Evolutionary conservation across 2,113 vertebrate species (phyloP).

Genomic region (Myiagra hebetior): DNA sequence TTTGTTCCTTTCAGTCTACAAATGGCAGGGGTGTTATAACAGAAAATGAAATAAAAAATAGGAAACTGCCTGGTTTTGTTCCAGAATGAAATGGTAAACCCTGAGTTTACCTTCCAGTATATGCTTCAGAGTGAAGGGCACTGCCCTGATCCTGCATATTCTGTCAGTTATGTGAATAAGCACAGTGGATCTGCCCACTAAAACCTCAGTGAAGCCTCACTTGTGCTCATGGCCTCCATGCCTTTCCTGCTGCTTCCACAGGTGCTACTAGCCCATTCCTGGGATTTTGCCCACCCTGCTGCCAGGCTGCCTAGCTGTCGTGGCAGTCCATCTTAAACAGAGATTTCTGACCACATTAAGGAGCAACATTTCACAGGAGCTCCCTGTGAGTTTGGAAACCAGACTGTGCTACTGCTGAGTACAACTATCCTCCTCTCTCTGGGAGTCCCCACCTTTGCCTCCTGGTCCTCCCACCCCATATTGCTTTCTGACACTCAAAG

Average conservation of each 20-base stretch:
- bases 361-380: neutral
- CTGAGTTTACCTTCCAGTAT: neutral
- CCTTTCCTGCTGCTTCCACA: neutral
- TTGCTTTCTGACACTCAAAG: neutral
- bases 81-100: neutral
- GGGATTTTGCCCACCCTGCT: neutral
- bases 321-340: neutral
- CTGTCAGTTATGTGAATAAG: neutral
- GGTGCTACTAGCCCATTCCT: neutral
- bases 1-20: neutral
- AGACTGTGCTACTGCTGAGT: neutral
- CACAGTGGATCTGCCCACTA: fast-evolving
- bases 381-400: neutral
- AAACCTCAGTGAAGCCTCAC: neutral
- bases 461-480: neutral
- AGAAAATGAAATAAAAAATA: neutral
- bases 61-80: neutral
- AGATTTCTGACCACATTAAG: neutral
- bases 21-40: neutral
- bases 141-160: neutral
- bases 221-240: neutral
- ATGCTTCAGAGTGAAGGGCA: neutral
- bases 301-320: neutral
- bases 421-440: fast-evolving
- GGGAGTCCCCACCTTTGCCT: neutral